A percentile compares a stretch with the other conserved stretches of the same genome.
Conservation (phyloP, 1,140 invertebrate genomes). For the Diorhabda carinulata region DNA sequence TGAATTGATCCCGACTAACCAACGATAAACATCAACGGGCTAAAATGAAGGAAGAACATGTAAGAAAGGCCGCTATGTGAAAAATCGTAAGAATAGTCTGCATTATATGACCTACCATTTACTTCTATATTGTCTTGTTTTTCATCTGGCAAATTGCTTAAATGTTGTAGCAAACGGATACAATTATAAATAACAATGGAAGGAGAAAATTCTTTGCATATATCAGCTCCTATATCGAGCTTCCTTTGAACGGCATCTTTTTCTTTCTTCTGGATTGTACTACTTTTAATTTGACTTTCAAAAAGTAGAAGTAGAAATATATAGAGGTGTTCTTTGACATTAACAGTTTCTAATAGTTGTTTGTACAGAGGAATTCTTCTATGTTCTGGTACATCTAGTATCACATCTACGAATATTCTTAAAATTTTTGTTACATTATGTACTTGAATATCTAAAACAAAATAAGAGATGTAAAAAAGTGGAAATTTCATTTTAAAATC, state of each 20-base stretch:
- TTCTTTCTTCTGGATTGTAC: conserved; percentile 49
- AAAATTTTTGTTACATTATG: conserved; percentile 53
- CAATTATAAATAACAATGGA: conserved; percentile 61
- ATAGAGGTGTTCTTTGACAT: conserved; percentile 69
- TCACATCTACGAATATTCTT: conserved; percentile 84
- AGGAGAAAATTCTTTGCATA: conserved; percentile 64
- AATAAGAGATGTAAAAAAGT: too few species aligned
- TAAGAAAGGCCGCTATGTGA: too few species aligned
- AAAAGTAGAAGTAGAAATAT: conserved; percentile 68
- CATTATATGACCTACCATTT: conserved; percentile 21
- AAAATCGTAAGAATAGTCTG: neutral
- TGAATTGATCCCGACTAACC: too few species aligned
- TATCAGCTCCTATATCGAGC: conserved; percentile 66
- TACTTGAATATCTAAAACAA: too few species aligned
- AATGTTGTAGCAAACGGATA: conserved; percentile 62
- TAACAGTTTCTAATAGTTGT: conserved; percentile 71
- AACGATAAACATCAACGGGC: too few species aligned
- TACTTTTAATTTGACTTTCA: conserved; percentile 61
- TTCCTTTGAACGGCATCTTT: conserved; percentile 33
- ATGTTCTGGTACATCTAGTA: conserved; percentile 87
- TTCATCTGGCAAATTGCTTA: conserved; percentile 61
- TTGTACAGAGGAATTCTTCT: conserved; percentile 74
- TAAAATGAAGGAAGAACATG: too few species aligned
- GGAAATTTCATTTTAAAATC: too few species aligned
- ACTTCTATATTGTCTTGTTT: conserved; percentile 52